These are phyloP conservation scores for Tupaia tana DNA, from an alignment of 2,113 vertebrate genomes.

Conservation along the genomic window DNA sequence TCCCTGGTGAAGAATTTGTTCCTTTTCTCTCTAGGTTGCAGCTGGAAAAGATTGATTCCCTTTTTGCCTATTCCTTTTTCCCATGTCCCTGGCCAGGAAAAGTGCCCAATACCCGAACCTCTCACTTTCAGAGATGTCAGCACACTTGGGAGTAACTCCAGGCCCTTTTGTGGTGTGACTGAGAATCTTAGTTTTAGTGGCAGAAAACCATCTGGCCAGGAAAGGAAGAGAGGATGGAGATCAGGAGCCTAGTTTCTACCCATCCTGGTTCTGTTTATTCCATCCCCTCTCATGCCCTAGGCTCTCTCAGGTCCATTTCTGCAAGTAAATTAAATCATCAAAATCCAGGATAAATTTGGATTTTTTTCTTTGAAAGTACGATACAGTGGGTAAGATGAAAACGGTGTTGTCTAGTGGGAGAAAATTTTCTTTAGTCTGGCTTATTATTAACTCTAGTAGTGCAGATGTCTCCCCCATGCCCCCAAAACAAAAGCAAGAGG, in stretches of 20 bases:
- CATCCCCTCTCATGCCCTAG: background rate
- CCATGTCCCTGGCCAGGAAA: constrained; percentile 51
- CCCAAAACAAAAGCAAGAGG: constrained; percentile 67
- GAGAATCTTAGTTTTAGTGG: constrained; percentile 9
- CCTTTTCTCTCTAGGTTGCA: constrained; percentile 76
- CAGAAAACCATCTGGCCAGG: constrained; percentile 3
- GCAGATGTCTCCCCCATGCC: background rate
- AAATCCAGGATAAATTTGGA: constrained; percentile 31
- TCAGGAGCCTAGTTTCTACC: background rate
- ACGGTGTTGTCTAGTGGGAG: constrained; percentile 28
- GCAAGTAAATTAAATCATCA: constrained; percentile 28
- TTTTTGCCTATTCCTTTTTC: constrained; percentile 59
- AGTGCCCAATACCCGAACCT: constrained; percentile 34
- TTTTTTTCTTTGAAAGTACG: constrained; percentile 34
- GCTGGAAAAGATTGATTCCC: constrained; percentile 76
- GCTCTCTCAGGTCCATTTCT: constrained; percentile 37
- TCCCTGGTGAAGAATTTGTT: constrained; percentile 81
- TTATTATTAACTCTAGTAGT: constrained; percentile 32
- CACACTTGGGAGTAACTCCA: constrained; percentile 25
- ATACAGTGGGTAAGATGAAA: constrained; percentile 43
- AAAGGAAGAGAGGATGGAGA: background rate
- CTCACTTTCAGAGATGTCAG: constrained; percentile 33
- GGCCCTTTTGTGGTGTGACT: constrained; percentile 22
- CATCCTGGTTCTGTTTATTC: constrained; percentile 4
- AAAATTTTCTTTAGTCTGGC: constrained; percentile 37